These are phyloP conservation scores for Camponotus pennsylvanicus DNA, from an alignment of 1,140 invertebrate genomes.

Conservation along the genomic window DNA sequence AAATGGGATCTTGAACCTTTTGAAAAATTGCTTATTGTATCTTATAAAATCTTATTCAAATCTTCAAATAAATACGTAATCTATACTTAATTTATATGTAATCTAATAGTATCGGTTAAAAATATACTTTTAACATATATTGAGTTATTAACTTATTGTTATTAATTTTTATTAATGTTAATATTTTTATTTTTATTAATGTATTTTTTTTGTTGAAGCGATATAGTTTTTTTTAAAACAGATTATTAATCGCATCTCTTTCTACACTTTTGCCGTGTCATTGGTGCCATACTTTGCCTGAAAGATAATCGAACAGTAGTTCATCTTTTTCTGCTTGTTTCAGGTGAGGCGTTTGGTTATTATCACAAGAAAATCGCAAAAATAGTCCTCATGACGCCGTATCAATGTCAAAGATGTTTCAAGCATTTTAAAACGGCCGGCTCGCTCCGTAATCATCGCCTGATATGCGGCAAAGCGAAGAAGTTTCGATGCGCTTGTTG, in stretches of 20 bases:
- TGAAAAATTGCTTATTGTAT: too few relatives aligned
- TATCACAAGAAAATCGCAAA: background rate
- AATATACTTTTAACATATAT: too few relatives aligned
- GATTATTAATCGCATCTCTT: background rate
- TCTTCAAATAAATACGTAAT: too few relatives aligned
- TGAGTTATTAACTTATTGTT: too few relatives aligned
- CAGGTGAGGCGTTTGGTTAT: conserved; percentile 68
- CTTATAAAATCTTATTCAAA: too few relatives aligned
- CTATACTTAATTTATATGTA: too few relatives aligned
- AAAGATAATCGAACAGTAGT: conserved; percentile 68
- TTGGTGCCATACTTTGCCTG: background rate
- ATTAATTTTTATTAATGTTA: too few relatives aligned
- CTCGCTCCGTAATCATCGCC: conserved; percentile 66
- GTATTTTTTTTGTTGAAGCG: too few relatives aligned
- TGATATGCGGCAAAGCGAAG: conserved; percentile 85
- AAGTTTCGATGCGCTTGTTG: conserved; percentile 85
- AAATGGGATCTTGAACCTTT: too few relatives aligned
- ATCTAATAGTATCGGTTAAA: too few relatives aligned
- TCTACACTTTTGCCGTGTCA: background rate
- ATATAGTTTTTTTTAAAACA: background rate
- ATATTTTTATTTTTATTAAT: too few relatives aligned
- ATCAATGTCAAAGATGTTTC: conserved; percentile 73
- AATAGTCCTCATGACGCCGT: conserved; percentile 48
- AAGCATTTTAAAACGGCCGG: conserved; percentile 73
- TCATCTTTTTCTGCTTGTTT: conserved; percentile 75